phyloP scores from a whole-genome alignment of 1,140 invertebrate species.

The Colletes gigas region DNA sequence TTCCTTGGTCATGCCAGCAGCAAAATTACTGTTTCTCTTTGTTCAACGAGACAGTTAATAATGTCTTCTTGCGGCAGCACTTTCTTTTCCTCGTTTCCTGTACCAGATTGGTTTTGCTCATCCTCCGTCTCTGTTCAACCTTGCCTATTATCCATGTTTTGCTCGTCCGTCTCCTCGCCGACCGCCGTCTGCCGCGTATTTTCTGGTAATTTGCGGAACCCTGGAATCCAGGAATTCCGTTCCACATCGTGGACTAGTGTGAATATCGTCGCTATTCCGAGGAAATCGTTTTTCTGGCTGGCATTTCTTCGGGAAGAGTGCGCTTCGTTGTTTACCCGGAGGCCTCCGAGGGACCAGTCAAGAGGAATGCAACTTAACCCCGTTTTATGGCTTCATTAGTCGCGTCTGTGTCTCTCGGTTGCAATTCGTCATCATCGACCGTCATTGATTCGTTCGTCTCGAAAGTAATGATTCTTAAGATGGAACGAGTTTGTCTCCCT shows the following conservation, averaged over 20 bases:
- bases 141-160: slow-evolving; percentile 16
- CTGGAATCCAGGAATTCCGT: slow-evolving; percentile 64
- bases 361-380: not conserved
- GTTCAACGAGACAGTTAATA: slow-evolving; percentile 64
- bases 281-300: not conserved
- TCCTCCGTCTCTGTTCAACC: slow-evolving; percentile 13
- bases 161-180: not conserved
- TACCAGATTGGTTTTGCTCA: slow-evolving; percentile 36
- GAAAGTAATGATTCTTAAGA: no score
- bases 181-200: slow-evolving; percentile 32
- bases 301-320: not conserved
- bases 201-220: slow-evolving; percentile 43
- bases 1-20: slow-evolving; percentile 32
- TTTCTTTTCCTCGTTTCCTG: slow-evolving; percentile 52
- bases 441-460: not conserved
- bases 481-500: no score
- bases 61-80: slow-evolving; percentile 57
- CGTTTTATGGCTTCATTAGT: slow-evolving; percentile 1
- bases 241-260: slow-evolving; percentile 50
- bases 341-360: not conserved
- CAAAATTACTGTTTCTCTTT: slow-evolving; percentile 49
- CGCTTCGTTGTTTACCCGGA: not conserved
- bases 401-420: not conserved
- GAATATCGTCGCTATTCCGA: slow-evolving; percentile 26
- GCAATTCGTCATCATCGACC: no score